Percentiles rank a stretch among this genome's conserved stretches.
Conservation (phyloP, 1,140 invertebrate species). For the Leptinotarsa lineolata region DNA sequence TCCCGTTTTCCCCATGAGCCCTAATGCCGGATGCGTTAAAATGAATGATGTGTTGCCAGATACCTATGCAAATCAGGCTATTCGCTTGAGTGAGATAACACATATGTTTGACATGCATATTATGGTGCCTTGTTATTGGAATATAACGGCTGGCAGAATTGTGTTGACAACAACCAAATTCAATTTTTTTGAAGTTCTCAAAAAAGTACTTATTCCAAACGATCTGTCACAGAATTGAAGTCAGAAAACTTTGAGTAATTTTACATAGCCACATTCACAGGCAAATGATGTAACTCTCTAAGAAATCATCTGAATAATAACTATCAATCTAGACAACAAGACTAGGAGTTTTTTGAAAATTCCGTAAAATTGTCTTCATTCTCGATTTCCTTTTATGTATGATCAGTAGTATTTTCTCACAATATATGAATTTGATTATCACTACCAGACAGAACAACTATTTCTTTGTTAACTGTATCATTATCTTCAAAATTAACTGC, state of each 20-base stretch:
- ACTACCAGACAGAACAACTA: conserved; percentile 71
- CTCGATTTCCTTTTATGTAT: conserved; percentile 63
- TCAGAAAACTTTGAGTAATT: conserved; percentile 61
- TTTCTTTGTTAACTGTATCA: conserved; percentile 54
- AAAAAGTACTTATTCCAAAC: neutral
- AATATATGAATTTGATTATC: conserved; percentile 71
- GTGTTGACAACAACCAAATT: conserved; percentile 67
- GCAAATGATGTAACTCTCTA: conserved; percentile 64
- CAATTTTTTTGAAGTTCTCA: conserved; percentile 38
- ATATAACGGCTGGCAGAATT: conserved; percentile 63
- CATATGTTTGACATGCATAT: no score
- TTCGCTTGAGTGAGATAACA: no score
- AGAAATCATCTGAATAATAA: conserved; percentile 58
- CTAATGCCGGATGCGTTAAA: no score
- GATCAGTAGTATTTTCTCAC: conserved; percentile 64
- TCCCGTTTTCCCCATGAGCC: no score
- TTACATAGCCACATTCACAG: conserved; percentile 67
- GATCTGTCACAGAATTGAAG: conserved; percentile 44
- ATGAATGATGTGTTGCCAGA: no score
- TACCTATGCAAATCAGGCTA: no score
- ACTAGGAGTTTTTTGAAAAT: conserved; percentile 61
- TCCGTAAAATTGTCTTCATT: conserved; percentile 66
- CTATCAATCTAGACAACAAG: conserved; percentile 69
- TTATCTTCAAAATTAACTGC: conserved; percentile 53
- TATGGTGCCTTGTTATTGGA: conserved; percentile 57